Percentiles rank a stretch among this genome's conserved stretches.
Conservation (phyloP, 2,113 vertebrate species). For the Brachirus orientalis region DNA sequence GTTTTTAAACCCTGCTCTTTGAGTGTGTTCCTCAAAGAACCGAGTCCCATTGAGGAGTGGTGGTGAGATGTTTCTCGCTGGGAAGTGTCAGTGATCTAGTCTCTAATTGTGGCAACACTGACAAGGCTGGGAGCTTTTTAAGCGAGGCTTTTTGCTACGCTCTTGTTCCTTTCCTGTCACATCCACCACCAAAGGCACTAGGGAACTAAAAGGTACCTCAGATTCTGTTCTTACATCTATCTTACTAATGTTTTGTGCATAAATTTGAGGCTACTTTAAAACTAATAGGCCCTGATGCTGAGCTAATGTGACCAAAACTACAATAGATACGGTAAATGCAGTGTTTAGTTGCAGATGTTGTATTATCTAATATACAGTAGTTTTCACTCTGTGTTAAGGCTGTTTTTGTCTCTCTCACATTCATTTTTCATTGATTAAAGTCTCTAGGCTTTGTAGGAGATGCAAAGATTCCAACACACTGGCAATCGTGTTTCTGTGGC, state of each 20-base stretch:
- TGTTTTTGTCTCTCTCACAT: slow-evolving; percentile 8
- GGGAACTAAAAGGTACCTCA: slow-evolving; percentile 63
- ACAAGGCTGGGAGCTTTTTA: slow-evolving; percentile 72
- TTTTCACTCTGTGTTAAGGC: slow-evolving; percentile 21
- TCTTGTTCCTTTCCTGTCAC: slow-evolving; percentile 71
- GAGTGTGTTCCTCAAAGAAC: slow-evolving; percentile 75
- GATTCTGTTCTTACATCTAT: slow-evolving; percentile 60
- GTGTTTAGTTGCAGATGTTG: slow-evolving; percentile 29
- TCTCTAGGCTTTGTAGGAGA: slow-evolving; percentile 27
- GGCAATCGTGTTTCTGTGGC: slow-evolving; percentile 16
- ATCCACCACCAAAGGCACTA: slow-evolving; percentile 70
- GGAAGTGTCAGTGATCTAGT: slow-evolving; percentile 74
- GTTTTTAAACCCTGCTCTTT: slow-evolving; percentile 71
- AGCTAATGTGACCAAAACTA: slow-evolving; percentile 62
- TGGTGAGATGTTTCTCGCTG: slow-evolving; percentile 70
- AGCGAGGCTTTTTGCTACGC: slow-evolving; percentile 63
- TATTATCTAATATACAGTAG: not conserved
- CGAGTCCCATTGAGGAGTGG: slow-evolving; percentile 67
- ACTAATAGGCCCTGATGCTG: slow-evolving; percentile 52
- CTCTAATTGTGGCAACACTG: slow-evolving; percentile 78
- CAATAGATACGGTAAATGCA: slow-evolving; percentile 14
- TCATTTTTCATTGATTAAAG: slow-evolving; percentile 27
- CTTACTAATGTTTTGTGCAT: slow-evolving; percentile 66
- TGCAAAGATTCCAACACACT: slow-evolving; percentile 26
- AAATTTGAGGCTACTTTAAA: slow-evolving; percentile 61